Evolutionary conservation across 2,113 vertebrate genomes (phyloP), one percentile per base, ranked within the genome.

Genomic region (Gobius niger): DNA sequence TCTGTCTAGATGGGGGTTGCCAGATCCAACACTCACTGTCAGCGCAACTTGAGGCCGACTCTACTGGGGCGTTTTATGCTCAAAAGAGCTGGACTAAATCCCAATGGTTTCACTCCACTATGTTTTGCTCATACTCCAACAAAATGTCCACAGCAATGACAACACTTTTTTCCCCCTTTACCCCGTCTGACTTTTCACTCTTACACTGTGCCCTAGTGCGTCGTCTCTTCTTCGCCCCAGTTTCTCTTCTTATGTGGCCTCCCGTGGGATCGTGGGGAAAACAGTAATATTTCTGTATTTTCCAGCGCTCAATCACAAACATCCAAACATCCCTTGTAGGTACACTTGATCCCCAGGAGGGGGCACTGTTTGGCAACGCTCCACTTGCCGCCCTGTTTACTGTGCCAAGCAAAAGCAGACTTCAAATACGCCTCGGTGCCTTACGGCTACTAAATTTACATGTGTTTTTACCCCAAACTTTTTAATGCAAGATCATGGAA

Each of bases 331-430:
- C 53, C 15, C 41, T 63, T 82, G 87, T 63, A 83, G 68, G 44
- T 62, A 46, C 13, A 53, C 63, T 54, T 50, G 57, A 68, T 64
- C 62, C 78, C 87, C 89, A 89, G 83, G 68, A 86, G 89, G 82
- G 70, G 89, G 85, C 89, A 82, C 57, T 87, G 80, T 83, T 82
- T 76, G 72, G 65, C 78, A 81, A 67, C 67, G 19, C 24, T 69
- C 68, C 65, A 14, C 61, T 54, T 47, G 12, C 9, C 14, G 2
- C 7, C 9, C 73, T 53, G 68, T 50, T 72, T 34, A 13, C 8
- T n/a, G 16, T 67, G 49, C 63, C 34, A 65, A 63, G 65, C 16
- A 62, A 59, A 68, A 61, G 44, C 77, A 82, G 63, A 42, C 49
- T n/a, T 72, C 59, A 68, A 63, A 67, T 65, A 16, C 75, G 63